phyloP scores from a whole-genome alignment of 2,888 invertebrate species.

The Parnassius smintheus region DNA sequence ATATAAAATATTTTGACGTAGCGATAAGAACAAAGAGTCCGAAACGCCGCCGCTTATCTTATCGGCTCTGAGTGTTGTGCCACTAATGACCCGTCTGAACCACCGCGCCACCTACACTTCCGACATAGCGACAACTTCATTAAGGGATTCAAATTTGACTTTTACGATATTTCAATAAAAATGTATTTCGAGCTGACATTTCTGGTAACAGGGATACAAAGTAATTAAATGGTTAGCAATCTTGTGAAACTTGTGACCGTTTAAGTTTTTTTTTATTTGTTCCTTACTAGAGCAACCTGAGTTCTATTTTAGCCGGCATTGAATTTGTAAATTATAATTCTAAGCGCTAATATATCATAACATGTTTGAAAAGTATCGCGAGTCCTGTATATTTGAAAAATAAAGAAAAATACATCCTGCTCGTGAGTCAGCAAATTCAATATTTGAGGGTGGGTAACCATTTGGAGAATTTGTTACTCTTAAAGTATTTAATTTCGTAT shows the following conservation, averaged over 20 bases:
- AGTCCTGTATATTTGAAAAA: too few relatives aligned
- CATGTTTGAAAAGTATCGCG: too few relatives aligned
- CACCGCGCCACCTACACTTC: slow-evolving; percentile 46
- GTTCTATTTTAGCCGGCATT: too few relatives aligned
- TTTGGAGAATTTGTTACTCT: too few relatives aligned
- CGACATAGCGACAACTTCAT: slow-evolving; percentile 62
- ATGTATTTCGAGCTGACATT: slow-evolving; percentile 7
- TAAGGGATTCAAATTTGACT: slow-evolving; percentile 29
- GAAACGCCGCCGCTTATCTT: slow-evolving; percentile 63
- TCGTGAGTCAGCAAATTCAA: too few relatives aligned
- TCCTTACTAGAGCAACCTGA: too few relatives aligned
- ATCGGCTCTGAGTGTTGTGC: slow-evolving; percentile 60
- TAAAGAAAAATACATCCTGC: too few relatives aligned
- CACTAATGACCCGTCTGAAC: slow-evolving; percentile 63
- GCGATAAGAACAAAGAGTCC: slow-evolving; percentile 67
- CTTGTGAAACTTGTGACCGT: background rate
- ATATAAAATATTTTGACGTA: slow-evolving; percentile 77
- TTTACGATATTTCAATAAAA: slow-evolving; percentile 19
- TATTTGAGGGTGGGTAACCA: too few relatives aligned
- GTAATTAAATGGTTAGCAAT: slow-evolving; percentile 3
- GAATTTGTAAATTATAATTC: too few relatives aligned
- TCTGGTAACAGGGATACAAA: background rate
- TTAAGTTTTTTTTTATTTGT: background rate
- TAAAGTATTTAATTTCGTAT: too few relatives aligned
- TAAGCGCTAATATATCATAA: too few relatives aligned